phyloP scores from a whole-genome alignment of 1,140 invertebrate genomes.

The Plodia interpunctella region DNA sequence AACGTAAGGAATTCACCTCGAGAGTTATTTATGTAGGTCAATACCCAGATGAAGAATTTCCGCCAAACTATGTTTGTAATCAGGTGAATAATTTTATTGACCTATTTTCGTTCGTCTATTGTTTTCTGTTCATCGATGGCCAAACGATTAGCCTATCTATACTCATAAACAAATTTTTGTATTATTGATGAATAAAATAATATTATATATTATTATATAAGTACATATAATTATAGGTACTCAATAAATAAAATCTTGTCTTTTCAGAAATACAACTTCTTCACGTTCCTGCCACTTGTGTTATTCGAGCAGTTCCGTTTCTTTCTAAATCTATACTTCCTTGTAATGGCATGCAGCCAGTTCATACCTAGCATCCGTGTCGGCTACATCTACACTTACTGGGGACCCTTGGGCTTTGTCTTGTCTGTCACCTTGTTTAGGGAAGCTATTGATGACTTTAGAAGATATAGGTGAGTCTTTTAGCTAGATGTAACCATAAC shows the following conservation, averaged over 20 bases:
- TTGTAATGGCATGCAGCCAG: slow-evolving; percentile 98
- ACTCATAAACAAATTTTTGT: too few species aligned
- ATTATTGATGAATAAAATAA: too few species aligned
- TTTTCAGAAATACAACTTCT: slow-evolving; percentile 95
- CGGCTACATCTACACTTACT: slow-evolving; percentile 99
- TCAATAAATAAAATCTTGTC: not conserved
- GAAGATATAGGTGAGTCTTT: slow-evolving; percentile 81
- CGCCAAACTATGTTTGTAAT: slow-evolving; percentile 97
- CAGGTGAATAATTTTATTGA: slow-evolving; percentile 71
- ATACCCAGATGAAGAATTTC: slow-evolving; percentile 86
- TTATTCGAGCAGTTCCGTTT: slow-evolving; percentile 99
- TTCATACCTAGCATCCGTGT: slow-evolving; percentile 98
- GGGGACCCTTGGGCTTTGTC: slow-evolving; percentile 98
- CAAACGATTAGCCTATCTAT: not conserved
- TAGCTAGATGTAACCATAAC: not conserved
- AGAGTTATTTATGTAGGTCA: slow-evolving; percentile 71
- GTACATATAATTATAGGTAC: too few species aligned
- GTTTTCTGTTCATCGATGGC: not conserved
- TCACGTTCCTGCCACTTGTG: slow-evolving; percentile 98
- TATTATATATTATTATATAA: too few species aligned
- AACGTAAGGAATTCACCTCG: slow-evolving; percentile 56
- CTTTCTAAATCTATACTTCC: slow-evolving; percentile 98
- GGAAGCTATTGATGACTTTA: slow-evolving; percentile 97
- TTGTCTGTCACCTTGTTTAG: slow-evolving; percentile 96
- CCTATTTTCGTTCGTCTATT: slow-evolving; percentile 10